Percentiles rank a stretch among this genome's conserved stretches.
These are phyloP conservation scores for Podotricha telesiphe DNA, from an alignment of 2,888 invertebrate genomes.

Conservation along the genomic window DNA sequence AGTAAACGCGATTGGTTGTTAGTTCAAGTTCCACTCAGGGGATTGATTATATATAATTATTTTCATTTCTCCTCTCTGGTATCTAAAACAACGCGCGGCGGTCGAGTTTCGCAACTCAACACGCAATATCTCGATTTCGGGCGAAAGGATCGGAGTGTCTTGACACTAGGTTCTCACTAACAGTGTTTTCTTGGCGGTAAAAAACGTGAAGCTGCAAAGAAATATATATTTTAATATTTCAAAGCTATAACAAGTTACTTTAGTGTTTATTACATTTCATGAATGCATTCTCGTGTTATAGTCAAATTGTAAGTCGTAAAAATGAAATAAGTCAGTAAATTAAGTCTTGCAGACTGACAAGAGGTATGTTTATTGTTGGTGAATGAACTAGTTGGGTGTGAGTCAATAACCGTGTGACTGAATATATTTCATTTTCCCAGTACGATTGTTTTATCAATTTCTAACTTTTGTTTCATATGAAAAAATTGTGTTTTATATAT, in stretches of 20 bases:
- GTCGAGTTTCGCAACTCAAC: no score
- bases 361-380: constrained; percentile 12
- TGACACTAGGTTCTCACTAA: no score
- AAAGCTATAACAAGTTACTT: background rate
- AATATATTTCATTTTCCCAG: background rate
- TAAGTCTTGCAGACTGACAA: constrained; percentile 16
- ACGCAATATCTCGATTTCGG: no score
- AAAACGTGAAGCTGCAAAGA: no score
- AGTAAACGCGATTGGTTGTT: no score
- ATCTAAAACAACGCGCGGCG: no score
- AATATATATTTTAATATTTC: no score
- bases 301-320: constrained; percentile 18
- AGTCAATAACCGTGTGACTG: constrained; percentile 9
- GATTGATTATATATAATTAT: no score
- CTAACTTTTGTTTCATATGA: background rate
- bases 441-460: constrained; percentile 3
- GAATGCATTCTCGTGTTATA: constrained; percentile 2
- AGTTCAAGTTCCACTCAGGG: no score
- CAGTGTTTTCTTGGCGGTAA: no score
- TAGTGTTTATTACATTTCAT: constrained; percentile 12
- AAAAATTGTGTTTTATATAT: background rate
- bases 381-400: constrained; percentile 6
- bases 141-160: no score
- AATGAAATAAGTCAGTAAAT: constrained; percentile 20
- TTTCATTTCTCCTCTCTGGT: no score